Evolutionary conservation across 1,140 invertebrate species (phyloP).

Genomic region (Drosophila grimshawi): DNA sequence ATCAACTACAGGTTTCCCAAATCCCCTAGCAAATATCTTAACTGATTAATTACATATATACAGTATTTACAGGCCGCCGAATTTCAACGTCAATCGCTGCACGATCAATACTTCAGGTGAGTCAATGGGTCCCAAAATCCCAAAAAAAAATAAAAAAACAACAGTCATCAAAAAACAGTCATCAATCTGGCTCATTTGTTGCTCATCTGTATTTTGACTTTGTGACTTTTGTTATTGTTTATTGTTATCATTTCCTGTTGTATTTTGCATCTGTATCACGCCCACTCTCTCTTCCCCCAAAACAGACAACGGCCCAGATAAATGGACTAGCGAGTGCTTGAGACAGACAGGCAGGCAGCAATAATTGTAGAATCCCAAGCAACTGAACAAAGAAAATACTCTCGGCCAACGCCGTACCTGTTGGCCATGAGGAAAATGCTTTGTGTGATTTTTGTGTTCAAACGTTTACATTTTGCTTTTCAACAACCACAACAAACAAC

Average conservation of each 20-base stretch:
- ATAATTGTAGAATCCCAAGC: conserved; percentile 73
- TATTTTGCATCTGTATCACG: conserved; percentile 68
- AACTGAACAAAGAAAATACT: conserved; percentile 80
- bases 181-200: conserved; percentile 39
- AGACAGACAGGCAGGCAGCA: conserved; percentile 37
- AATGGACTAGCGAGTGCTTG: conserved; percentile 65
- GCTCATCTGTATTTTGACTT: conserved; percentile 36
- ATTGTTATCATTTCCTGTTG: conserved; percentile 36
- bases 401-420: conserved; percentile 22
- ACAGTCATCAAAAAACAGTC: conserved; percentile 52
- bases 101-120: conserved; percentile 84
- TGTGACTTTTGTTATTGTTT: conserved; percentile 54
- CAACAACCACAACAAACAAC: conserved; percentile 31
- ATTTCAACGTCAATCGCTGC: conserved; percentile 84
- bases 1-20: conserved; percentile 84
- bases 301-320: conserved; percentile 84
- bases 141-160: conserved; percentile 24
- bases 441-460: conserved; percentile 82
- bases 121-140: conserved; percentile 11
- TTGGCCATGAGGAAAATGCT: conserved; percentile 68
- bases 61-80: conserved; percentile 85
- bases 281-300: conserved; percentile 55
- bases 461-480: conserved; percentile 77
- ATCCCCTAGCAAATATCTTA: conserved; percentile 59
- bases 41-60: conserved; percentile 84